Base-by-base conservation (phyloP, 2,888 invertebrate genomes). In the Eupithecia exiguata region DNA sequence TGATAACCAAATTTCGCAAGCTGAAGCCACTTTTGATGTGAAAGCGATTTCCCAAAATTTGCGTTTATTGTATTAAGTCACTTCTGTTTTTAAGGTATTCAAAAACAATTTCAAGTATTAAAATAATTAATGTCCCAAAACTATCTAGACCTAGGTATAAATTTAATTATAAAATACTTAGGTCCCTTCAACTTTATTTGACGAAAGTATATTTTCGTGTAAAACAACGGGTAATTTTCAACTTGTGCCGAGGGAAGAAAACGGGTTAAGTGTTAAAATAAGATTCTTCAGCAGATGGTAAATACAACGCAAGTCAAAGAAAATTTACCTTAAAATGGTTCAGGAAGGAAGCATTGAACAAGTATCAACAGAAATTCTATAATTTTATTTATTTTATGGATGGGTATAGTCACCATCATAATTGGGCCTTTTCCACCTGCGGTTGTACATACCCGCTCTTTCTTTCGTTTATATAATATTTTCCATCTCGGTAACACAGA, bases 241-340 rank as follows among this genome's bases (percentile, higher is more conserved):
- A 65, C 65, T 65, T 65, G 38, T 10, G 38, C n/a, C 21, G 21
- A 36, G 18, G 63, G 61, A 30, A 7, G 63, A 0, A 36, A 63
- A 63, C 12, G 65, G 40, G 65, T 65, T 65, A 65, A 65, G 40
- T 36, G 38, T 38, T 36, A 21, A 38, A 65, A 40, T 65, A 38
- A 21, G 40, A 12, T 65, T 12, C 21, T 21, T 30, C 16, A 7
- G 30, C 18, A 4, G 35, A 36, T 18, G 63, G 30, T 35, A 63
- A 63, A 35, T 36, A 61, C 25, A 30, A 21, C 21, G 30, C 58
- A 25, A 61, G 21, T 16, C 12, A 14, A 61, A 16, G 61, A 30
- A 53, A 53, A 3, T 49, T n/a, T 18, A 3, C 53, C 10, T n/a
- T 49, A 0, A 10, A 49, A 49, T n/a, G 9, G n/a, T n/a, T n/a